Evolutionary conservation across 2,888 invertebrate genomes (phyloP).

Genomic region (Cylindroiulus punctatus): DNA sequence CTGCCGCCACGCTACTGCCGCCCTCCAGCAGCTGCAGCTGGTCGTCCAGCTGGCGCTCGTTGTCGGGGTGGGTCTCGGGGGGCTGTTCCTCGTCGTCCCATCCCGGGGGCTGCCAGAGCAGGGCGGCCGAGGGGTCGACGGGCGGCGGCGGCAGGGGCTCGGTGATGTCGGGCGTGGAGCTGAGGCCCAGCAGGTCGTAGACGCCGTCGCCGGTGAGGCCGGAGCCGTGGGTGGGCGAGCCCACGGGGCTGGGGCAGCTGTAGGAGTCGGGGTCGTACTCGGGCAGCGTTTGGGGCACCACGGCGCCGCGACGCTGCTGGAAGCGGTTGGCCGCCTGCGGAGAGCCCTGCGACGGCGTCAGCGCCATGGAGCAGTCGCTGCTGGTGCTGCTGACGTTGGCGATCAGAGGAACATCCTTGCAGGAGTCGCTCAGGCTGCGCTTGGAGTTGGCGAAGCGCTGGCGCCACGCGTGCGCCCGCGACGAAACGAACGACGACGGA

Average conservation of each 20-base stretch:
- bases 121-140: background rate
- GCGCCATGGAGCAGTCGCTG: constrained; percentile 49
- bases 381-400: constrained; percentile 51
- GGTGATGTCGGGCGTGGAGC: constrained; percentile 36
- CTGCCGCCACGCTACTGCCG: background rate
- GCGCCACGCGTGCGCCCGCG: constrained; percentile 61
- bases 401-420: constrained; percentile 60
- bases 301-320: constrained; percentile 51
- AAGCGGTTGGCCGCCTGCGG: background rate
- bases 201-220: constrained; percentile 46
- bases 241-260: constrained; percentile 49
- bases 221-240: constrained; percentile 46
- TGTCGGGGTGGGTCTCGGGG: background rate
- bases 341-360: background rate
- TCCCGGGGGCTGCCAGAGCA: constrained; percentile 26
- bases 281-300: constrained; percentile 47
- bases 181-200: constrained; percentile 49
- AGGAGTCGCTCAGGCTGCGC: constrained; percentile 61
- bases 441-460: constrained; percentile 61
- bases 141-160: background rate
- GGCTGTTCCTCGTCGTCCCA: background rate
- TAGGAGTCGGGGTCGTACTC: constrained; percentile 53
- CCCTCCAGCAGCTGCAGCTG: background rate
- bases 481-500: constrained; percentile 56
- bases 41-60: background rate